phyloP scores from a whole-genome alignment of 30 jellyfish, hydroid and myxozoan genomes.

The Hydra vulgaris region DNA sequence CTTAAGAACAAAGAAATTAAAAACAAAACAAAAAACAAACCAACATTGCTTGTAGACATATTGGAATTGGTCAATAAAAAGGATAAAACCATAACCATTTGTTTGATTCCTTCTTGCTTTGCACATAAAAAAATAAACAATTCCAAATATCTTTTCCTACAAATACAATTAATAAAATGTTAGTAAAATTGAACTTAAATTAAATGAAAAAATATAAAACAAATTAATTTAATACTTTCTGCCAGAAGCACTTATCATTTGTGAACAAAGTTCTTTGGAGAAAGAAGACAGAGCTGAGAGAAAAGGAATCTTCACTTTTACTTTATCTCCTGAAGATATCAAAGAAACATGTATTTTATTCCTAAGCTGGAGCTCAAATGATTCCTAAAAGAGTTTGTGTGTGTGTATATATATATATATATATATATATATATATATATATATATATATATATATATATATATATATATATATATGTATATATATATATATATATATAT shows the following conservation, averaged over 20 bases:
- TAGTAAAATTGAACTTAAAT: background rate
- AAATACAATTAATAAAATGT: background rate
- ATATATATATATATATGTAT: too few species aligned
- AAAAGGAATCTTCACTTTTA: constrained; percentile 40
- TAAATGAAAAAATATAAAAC: too few species aligned
- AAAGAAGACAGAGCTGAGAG: constrained; percentile 45
- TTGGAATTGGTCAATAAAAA: background rate
- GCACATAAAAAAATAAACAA: background rate
- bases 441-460: too few species aligned
- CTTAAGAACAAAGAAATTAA: too few species aligned
- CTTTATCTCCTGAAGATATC: constrained; percentile 11
- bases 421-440: too few species aligned
- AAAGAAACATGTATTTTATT: constrained; percentile 25
- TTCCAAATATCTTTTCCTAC: background rate
- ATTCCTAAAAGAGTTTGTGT: too few species aligned
- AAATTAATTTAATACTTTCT: too few species aligned
- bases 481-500: too few species aligned
- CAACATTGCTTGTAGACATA: background rate
- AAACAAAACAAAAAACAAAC: background rate
- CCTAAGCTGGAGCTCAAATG: constrained; percentile 42
- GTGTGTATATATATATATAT: too few species aligned
- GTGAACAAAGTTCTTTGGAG: constrained; percentile 43
- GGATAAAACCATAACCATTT: background rate
- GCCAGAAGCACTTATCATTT: constrained; percentile 43
- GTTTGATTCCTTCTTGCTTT: background rate